phyloP scores from a whole-genome alignment of 2,113 vertebrate species.

The Urocitellus parryii region DNA sequence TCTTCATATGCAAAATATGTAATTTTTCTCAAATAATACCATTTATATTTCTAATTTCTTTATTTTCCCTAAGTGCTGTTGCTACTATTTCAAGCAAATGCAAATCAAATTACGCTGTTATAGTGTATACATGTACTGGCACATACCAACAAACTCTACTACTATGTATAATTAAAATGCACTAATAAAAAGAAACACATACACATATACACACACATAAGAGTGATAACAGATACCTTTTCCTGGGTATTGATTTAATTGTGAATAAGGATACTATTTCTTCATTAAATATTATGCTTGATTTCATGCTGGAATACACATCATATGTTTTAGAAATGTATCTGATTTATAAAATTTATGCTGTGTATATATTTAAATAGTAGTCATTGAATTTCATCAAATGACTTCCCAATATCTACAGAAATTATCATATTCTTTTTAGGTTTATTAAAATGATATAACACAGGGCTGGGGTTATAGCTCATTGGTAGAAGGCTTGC shows the following conservation, averaged over 20 bases:
- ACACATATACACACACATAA: too few species aligned
- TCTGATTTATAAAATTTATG: neutral
- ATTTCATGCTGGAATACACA: neutral
- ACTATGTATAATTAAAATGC: too few species aligned
- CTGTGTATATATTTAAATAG: neutral
- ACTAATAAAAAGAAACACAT: too few species aligned
- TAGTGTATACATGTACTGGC: too few species aligned
- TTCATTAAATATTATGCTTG: neutral
- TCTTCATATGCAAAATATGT: neutral
- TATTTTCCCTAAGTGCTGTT: neutral
- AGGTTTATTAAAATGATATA: neutral
- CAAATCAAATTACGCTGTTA: neutral
- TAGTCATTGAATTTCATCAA: neutral
- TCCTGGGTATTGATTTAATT: neutral
- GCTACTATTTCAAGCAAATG: neutral
- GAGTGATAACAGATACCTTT: neutral
- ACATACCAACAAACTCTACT: too few species aligned
- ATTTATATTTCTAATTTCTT: neutral
- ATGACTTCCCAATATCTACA: neutral
- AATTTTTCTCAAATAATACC: neutral
- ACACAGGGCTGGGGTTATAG: too few species aligned
- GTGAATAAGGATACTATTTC: neutral
- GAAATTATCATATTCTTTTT: neutral
- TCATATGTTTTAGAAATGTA: neutral
- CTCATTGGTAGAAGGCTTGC: too few species aligned